A percentile compares a stretch with the other conserved stretches of the same genome.
Conservation (phyloP, 2,888 invertebrate species). For the Polymixis lichenea region DNA sequence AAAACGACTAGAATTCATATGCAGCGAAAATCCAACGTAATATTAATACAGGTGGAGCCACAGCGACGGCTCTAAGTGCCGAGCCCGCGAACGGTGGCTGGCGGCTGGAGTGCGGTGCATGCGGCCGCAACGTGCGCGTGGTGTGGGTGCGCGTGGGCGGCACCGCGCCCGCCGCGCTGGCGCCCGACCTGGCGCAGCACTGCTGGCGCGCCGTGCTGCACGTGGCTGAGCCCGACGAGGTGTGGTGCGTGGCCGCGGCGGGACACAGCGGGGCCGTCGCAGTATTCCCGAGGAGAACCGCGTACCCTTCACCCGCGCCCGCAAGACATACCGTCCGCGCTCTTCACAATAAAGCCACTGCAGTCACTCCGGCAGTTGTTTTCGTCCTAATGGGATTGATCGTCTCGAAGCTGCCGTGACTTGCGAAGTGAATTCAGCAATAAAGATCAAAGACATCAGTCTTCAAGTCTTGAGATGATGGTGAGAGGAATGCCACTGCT, state of each 20-base stretch:
- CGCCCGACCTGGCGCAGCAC: conserved; percentile 81
- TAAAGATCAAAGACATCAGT: neutral
- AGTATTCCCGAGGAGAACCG: conserved; percentile 80
- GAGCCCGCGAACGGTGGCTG: conserved; percentile 79
- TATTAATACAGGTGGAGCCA: conserved; percentile 78
- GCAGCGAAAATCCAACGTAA: too few relatives aligned
- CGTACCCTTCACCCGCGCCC: conserved; percentile 80
- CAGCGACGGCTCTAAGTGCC: conserved; percentile 81
- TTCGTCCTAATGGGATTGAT: neutral
- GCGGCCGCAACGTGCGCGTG: conserved; percentile 82
- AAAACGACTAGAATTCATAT: neutral
- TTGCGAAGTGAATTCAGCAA: neutral
- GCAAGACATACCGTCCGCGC: conserved; percentile 82
- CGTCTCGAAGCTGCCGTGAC: conserved; percentile 18
- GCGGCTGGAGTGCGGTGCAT: conserved; percentile 86
- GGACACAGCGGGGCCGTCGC: conserved; percentile 81
- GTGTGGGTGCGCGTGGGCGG: conserved; percentile 73
- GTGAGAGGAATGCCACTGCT: conserved; percentile 2
- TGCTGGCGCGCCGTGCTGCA: conserved; percentile 84
- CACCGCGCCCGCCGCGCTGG: conserved; percentile 73
- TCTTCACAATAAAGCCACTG: conserved; percentile 65
- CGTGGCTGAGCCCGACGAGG: conserved; percentile 82
- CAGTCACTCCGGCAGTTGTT: neutral
- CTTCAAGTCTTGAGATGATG: neutral
- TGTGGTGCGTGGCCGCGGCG: conserved; percentile 83